Evolutionary conservation across 1,140 invertebrate genomes (phyloP), one percentile per base, ranked within the genome.

Genomic region (Meloidogyne floridensis): DNA sequence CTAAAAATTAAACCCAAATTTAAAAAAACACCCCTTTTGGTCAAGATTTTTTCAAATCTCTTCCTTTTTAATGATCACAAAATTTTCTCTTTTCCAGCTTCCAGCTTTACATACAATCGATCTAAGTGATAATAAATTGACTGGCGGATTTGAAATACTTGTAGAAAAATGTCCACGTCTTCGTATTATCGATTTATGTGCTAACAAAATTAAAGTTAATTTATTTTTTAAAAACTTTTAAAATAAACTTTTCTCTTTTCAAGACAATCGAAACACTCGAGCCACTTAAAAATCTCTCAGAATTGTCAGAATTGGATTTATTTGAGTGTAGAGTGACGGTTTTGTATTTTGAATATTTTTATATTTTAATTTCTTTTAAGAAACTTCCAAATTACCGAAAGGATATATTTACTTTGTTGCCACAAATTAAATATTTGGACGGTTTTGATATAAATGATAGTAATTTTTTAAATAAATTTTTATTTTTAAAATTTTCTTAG

Each of bases 301-400:
- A 85, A 47, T 75, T 85, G 54, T n/a, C 85, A 51, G 84, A 93
- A 88, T 92, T 98, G 90, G 97, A 98, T 92, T 92, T 98, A 74
- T 98, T 96, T 90, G 97, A 97, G 90, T 98, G 97, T 93, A 95
- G 96, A 91, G 95, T 96, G 20, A 97, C 95, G 82, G 77, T 79
- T 15, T 32, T 32, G 32, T 32, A 9, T 69, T 78, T 78, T 32
- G 53, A 78, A 11, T 56, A 47, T 47, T 59, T 15, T 13, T 15
- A 6, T 65, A 4, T n/a, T n/a, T n/a, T n/a, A 65, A 59, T 18
- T 70, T 78, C 47, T 53, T 43, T 79, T 51, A 43, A 79, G 77
- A 92, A 92, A 84, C 92, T 94, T 88, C 95, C 96, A 75, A 94
- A 95, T 86, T 98, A 98, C 91, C 93, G 95, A 90, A 94, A 94